Percentiles rank a stretch among this genome's conserved stretches.
Evolutionary conservation across 2,113 vertebrate genomes (phyloP).

Genomic region (Panurus biarmicus): DNA sequence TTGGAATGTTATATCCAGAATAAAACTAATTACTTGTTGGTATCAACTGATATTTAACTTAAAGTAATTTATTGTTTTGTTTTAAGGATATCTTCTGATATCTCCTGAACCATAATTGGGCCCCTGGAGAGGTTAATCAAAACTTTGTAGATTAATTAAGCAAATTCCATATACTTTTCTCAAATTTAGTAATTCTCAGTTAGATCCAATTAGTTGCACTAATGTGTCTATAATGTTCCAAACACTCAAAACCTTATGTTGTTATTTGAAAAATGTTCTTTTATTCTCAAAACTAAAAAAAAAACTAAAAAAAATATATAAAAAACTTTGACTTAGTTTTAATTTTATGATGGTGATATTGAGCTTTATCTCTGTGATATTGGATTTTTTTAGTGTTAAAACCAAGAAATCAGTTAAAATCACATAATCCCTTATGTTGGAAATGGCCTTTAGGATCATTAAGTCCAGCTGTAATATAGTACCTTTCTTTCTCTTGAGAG

Average conservation of each 20-base stretch:
- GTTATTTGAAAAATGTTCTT: neutral
- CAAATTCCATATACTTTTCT: constrained; percentile 42
- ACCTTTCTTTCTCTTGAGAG: neutral
- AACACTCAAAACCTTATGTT: neutral
- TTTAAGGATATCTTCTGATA: constrained; percentile 42
- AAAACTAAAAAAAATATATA: neutral
- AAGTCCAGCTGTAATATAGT: neutral
- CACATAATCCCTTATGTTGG: neutral
- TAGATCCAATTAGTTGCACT: constrained; percentile 5
- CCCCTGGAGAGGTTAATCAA: constrained; percentile 59
- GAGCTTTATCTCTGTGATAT: neutral
- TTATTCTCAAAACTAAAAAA: neutral
- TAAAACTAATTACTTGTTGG: constrained; percentile 20
- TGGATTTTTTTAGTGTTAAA: neutral
- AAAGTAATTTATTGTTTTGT: constrained; percentile 26
- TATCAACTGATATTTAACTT: constrained; percentile 19
- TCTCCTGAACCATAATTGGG: neutral
- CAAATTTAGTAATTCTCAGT: constrained; percentile 42
- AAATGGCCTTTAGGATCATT: neutral
- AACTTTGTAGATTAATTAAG: constrained; percentile 51
- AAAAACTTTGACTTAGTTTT: neutral
- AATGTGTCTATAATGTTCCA: neutral
- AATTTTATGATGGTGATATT: neutral
- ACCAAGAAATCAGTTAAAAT: neutral
- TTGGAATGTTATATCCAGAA: constrained; percentile 20